Evolutionary conservation across 1,140 invertebrate species (phyloP).

Genomic region (Aphelenchoides avenae): DNA sequence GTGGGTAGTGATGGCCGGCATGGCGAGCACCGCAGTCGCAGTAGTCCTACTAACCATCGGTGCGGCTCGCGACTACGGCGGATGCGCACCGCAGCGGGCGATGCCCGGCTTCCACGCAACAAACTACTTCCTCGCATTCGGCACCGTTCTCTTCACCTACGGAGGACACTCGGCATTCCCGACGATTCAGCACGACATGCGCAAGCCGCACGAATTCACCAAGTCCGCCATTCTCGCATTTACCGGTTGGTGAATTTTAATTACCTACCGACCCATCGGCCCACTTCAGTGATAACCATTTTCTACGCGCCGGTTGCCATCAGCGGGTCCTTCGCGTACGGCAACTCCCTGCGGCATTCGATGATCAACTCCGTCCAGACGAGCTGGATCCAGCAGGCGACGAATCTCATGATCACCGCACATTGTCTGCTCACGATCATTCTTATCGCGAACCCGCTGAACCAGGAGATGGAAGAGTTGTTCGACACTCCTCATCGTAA

Average conservation of each 20-base stretch:
- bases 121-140: constrained; percentile 59
- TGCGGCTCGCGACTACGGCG: constrained; percentile 35
- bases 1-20: constrained; percentile 37
- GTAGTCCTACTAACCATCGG: constrained; percentile 45
- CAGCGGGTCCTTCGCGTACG: constrained; percentile 53
- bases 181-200: constrained; percentile 64
- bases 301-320: constrained; percentile 54
- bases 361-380: constrained; percentile 54
- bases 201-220: constrained; percentile 60
- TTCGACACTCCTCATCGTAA: constrained; percentile 52
- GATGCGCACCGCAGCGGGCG: constrained; percentile 26
- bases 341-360: constrained; percentile 52
- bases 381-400: constrained; percentile 51
- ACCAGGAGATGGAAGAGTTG: constrained; percentile 56
- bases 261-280: constrained; percentile 9
- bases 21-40: constrained; percentile 42
- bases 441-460: constrained; percentile 55
- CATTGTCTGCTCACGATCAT: constrained; percentile 56
- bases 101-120: constrained; percentile 44
- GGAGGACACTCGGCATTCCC: constrained; percentile 63
- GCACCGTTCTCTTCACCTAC: constrained; percentile 61
- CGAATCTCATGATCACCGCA: constrained; percentile 56
- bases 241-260: constrained; percentile 47
- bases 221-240: constrained; percentile 60
- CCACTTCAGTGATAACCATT: constrained; percentile 47